Conservation (phyloP, 2,888 invertebrate species). For the Lysandra bellargus region DNA sequence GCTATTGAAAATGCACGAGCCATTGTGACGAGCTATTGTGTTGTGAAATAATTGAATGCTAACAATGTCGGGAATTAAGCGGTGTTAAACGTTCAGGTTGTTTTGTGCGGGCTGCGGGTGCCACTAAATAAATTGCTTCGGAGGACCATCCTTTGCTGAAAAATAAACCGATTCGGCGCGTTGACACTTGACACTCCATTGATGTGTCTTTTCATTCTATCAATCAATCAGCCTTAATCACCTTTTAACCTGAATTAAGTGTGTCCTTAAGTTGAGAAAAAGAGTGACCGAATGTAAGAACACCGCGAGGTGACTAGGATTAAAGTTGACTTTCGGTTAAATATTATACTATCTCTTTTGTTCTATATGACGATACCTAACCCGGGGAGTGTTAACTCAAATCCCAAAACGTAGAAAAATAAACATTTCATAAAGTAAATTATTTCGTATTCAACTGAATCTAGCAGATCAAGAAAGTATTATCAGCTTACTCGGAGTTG, state of each 20-base stretch:
- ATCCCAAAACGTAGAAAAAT: not conserved
- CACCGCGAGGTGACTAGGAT: too few species aligned
- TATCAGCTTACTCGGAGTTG: not conserved
- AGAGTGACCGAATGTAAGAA: not conserved
- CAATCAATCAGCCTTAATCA: not conserved
- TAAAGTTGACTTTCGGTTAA: too few species aligned
- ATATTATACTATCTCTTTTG: too few species aligned
- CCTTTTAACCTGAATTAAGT: not conserved
- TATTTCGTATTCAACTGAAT: not conserved
- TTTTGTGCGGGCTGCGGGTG: not conserved
- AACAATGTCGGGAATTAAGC: not conserved
- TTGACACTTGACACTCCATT: not conserved
- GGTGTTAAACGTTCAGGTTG: slow-evolving; percentile 1
- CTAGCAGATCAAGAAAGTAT: not conserved
- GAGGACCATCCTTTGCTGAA: not conserved
- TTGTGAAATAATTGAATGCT: slow-evolving; percentile 1
- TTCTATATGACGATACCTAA: too few species aligned
- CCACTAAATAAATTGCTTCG: not conserved
- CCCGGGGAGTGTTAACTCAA: not conserved
- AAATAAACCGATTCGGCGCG: not conserved
- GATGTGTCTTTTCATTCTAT: not conserved
- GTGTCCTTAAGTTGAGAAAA: too few species aligned
- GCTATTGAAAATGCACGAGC: slow-evolving; percentile 21
- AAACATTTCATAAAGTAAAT: not conserved
- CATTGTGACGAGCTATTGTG: slow-evolving; percentile 23